Base-by-base conservation (phyloP, 2,113 vertebrate genomes). In the Piaya cayana region DNA sequence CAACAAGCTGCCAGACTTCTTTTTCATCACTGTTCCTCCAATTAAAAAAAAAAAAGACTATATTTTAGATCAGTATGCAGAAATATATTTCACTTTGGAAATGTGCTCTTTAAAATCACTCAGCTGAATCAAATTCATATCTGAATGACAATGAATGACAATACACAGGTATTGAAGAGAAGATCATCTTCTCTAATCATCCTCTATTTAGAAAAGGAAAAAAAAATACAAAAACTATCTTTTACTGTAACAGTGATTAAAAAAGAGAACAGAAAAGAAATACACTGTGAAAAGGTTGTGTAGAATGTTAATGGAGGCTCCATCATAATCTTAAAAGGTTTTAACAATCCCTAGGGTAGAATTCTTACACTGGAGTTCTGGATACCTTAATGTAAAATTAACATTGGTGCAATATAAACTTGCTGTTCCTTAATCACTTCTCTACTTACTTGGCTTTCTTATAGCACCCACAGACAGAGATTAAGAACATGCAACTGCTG, bases 141-240 rank as follows among this genome's bases (percentile, higher is more conserved):
- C 69, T 70, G 47, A 86, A 89, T 91, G 69, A 77, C 87, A 94
- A 71, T 1, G 23, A 69, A 72, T 1, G 2, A 89, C 53, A n/a
- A n/a, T 60, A 64, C 49, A 79, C 11, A 62, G 39, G 70, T 89
- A 89, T 6, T 53, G 64, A 87, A 87, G 64, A 86, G 52, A 49
- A 89, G 56, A 45, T 87, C 11, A 75, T 93, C 93, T 92, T 87
- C 82, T 71, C 25, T 90, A 87, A 82, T 87, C 71, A 90, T 82
- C n/a, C 65, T 78, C 60, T 49, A 82, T 39, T 72, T 47, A 49
- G 32, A 74, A 86, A 91, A 53, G 34, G 6, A 16, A 59, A 76
- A 67, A 52, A 75, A 81, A 72, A 52, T 3, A 43, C 4, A 23
- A 70, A 78, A 79, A 77, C 39, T 11, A 30, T 30, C 65, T 87